These are phyloP conservation scores for Laticauda laticaudata DNA, from an alignment of 2,113 vertebrate species.

Conservation along the genomic window DNA sequence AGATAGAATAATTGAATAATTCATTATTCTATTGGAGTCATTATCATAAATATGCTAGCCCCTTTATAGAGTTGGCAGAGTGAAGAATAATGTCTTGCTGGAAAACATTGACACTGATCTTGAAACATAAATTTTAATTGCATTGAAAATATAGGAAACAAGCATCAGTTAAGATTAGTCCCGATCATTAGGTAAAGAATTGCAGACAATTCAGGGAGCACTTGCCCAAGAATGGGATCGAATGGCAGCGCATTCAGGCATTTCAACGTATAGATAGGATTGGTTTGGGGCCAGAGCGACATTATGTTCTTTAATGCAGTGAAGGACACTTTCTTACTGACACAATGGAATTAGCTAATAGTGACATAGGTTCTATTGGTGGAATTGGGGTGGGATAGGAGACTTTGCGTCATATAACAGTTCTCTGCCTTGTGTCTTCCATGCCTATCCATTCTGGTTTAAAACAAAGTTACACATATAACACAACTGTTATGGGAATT, in stretches of 20 bases:
- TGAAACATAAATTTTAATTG: background rate
- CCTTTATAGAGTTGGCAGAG: background rate
- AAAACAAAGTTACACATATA: background rate
- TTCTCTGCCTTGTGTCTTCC: background rate
- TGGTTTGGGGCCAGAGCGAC: too few relatives aligned
- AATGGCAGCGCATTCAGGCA: background rate
- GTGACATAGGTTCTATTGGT: background rate
- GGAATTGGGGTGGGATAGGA: background rate
- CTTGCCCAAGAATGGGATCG: background rate
- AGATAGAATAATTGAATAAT: background rate
- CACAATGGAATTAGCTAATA: background rate
- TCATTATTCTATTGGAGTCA: background rate
- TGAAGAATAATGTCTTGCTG: background rate
- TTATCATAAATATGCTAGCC: background rate
- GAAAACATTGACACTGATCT: background rate
- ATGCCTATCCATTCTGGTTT: background rate
- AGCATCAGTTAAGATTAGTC: background rate
- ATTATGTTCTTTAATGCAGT: background rate
- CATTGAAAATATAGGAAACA: background rate
- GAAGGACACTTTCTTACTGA: background rate
- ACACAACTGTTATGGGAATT: background rate
- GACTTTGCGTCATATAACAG: background rate
- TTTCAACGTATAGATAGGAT: background rate
- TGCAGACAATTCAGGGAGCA: background rate
- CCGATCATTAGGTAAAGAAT: background rate